These are phyloP conservation scores for Petrocephalus zakoni DNA, from an alignment of 2,113 vertebrate species.

Conservation along the genomic window DNA sequence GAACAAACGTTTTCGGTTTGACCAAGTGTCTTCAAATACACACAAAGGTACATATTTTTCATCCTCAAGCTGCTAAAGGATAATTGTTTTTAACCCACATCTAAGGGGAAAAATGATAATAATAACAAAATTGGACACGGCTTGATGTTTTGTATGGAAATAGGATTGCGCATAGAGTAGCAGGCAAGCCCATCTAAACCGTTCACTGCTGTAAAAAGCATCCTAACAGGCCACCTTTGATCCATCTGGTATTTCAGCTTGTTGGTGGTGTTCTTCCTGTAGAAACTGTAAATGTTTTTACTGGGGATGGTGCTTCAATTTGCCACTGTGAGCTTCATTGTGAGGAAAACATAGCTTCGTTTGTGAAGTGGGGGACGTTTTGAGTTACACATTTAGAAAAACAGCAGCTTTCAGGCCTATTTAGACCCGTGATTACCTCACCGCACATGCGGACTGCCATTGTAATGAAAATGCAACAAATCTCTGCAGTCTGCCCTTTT, in stretches of 20 bases:
- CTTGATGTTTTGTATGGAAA: neutral
- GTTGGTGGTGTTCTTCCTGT: constrained; percentile 38
- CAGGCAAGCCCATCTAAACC: neutral
- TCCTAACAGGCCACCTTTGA: neutral
- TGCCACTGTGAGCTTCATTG: constrained; percentile 49
- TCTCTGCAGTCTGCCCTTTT: constrained; percentile 56
- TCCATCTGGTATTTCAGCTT: constrained; percentile 1
- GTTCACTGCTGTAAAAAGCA: neutral
- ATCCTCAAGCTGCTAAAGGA: neutral
- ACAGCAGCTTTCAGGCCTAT: constrained; percentile 52
- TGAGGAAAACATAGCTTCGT: constrained; percentile 46
- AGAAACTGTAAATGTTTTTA: constrained; percentile 41
- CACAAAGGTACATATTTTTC: neutral
- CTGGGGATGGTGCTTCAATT: constrained; percentile 41
- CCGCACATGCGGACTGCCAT: constrained; percentile 46
- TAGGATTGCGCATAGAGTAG: neutral
- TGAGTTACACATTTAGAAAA: constrained; percentile 57
- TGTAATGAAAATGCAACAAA: constrained; percentile 64
- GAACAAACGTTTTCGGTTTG: neutral
- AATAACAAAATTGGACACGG: neutral
- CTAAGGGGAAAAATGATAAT: neutral
- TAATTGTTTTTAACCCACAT: neutral
- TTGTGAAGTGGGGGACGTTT: constrained; percentile 43
- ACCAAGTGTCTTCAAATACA: neutral
- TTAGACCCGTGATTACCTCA: constrained; percentile 61